Evolutionary conservation across 1,140 invertebrate species (phyloP), one percentile per base, ranked within the genome.

Genomic region (Proctacanthus coquilletti): DNA sequence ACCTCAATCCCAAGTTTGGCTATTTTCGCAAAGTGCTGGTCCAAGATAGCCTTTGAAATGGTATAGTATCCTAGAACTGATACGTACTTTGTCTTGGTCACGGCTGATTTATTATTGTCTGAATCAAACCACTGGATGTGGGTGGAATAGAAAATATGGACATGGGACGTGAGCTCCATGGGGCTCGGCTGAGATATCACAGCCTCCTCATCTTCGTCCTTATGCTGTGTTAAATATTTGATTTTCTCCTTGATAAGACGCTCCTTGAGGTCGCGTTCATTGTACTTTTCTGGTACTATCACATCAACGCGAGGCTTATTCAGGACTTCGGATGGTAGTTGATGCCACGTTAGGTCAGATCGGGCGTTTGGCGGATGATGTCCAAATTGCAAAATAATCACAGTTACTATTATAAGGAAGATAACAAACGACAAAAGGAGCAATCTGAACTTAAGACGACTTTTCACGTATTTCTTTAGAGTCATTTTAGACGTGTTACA

Each of bases 261-360:
- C 11, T 46, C 42, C 37, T 60, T 60, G 15, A 60, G 45, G 39
- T 57, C 53, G 18, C 51, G 51, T 35, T 60, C 57, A 21, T 60
- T 48, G 25, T 60, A 60, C 39, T 60, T 60, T 25, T 60, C 57
- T 1, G 54, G 56, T 34, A 57, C 51, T 46, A 58, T 58, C 18
- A 51, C 34, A 18, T 51, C 52, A 38, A n/a, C n/a, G n/a, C n/a
- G n/a, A n/a, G n/a, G n/a, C n/a, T n/a, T n/a, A n/a, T n/a, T n/a
- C n/a, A n/a, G n/a, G n/a, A n/a, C n/a, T n/a, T n/a, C n/a, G n/a
- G n/a, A n/a, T n/a, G n/a, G n/a, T n/a, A n/a, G n/a, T n/a, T n/a
- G n/a, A n/a, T n/a, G n/a, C n/a, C n/a, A n/a, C n/a, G n/a, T n/a
- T n/a, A n/a, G n/a, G n/a, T n/a, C n/a, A n/a, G n/a, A n/a, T n/a